These are phyloP conservation scores for Sorex maritimensis DNA, from an alignment of 2,797 vertebrate genomes.

Conservation along the genomic window DNA sequence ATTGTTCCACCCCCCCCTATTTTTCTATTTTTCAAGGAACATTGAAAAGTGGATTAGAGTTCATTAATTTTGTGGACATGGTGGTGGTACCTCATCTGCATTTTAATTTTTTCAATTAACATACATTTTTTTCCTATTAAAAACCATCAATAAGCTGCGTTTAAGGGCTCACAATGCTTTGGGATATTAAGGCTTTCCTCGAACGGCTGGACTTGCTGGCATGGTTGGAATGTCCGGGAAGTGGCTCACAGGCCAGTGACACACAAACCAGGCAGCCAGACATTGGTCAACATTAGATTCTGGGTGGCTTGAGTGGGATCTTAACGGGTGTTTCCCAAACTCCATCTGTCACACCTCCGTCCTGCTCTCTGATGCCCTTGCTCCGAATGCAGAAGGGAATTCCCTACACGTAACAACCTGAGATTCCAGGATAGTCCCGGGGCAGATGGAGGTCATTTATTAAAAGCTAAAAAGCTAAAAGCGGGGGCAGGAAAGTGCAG, in stretches of 20 bases:
- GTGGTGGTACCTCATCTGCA: slow-evolving; percentile 40
- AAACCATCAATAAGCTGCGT: slow-evolving; percentile 40
- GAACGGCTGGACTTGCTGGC: slow-evolving; percentile 29
- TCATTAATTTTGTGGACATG: slow-evolving; percentile 57
- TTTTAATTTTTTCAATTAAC: slow-evolving; percentile 74
- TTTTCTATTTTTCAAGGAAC: slow-evolving; percentile 19
- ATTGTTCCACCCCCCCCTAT: not conserved
- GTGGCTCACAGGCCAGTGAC: not conserved
- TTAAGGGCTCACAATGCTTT: slow-evolving; percentile 33
- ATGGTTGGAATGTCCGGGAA: slow-evolving; percentile 5
- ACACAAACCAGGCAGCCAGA: not conserved
- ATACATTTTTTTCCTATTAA: slow-evolving; percentile 61
- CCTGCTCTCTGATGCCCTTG: not conserved
- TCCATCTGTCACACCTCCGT: not conserved
- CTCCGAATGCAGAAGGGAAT: slow-evolving; percentile 10
- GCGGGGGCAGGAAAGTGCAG: too few species aligned
- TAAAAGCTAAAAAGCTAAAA: slow-evolving; percentile 36
- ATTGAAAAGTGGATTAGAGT: slow-evolving; percentile 59
- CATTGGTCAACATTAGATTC: not conserved
- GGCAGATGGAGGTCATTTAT: not conserved
- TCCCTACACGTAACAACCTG: not conserved
- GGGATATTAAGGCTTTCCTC: not conserved
- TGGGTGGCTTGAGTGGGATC: not conserved
- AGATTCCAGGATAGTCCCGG: not conserved
- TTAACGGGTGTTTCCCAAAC: not conserved